Conservation (phyloP, 2,888 invertebrate genomes). For the Tortricodes alternella region DNA sequence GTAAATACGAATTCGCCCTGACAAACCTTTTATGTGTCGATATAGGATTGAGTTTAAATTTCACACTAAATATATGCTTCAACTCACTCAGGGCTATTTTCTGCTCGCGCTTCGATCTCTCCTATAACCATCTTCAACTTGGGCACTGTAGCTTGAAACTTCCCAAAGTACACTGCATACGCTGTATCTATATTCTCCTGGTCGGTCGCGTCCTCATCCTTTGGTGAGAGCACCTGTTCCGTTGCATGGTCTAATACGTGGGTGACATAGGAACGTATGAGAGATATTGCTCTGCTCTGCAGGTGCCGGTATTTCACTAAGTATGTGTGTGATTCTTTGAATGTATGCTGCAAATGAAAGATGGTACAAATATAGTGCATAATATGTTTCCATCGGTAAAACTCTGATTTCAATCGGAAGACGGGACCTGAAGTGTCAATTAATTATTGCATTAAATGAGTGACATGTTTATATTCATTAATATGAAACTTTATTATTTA, state of each 20-base stretch:
- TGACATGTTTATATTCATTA: no score
- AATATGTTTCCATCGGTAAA: no score
- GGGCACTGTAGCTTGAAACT: conserved; percentile 96
- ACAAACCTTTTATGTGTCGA: no score
- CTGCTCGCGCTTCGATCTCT: conserved; percentile 90
- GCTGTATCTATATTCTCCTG: conserved; percentile 84
- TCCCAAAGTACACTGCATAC: conserved; percentile 95
- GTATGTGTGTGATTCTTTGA: conserved; percentile 93
- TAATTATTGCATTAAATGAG: no score
- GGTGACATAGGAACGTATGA: conserved; percentile 91
- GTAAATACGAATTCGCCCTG: no score
- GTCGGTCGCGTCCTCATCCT: conserved; percentile 53
- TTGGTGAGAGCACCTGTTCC: conserved; percentile 85
- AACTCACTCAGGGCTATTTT: conserved; percentile 88
- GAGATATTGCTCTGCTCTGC: conserved; percentile 89
- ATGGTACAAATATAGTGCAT: conserved; percentile 29
- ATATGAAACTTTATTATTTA: no score
- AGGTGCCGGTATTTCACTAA: conserved; percentile 93
- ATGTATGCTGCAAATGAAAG: conserved; percentile 85
- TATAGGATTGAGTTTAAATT: no score
- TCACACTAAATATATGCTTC: no score
- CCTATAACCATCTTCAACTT: conserved; percentile 91
- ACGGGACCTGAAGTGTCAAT: no score
- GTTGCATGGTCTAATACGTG: conserved; percentile 90
- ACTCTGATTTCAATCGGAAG: no score